Percentiles rank a stretch among this genome's conserved stretches.
These are phyloP conservation scores for Trichosurus vulpecula DNA, from an alignment of 2,797 vertebrate genomes.

Conservation along the genomic window DNA sequence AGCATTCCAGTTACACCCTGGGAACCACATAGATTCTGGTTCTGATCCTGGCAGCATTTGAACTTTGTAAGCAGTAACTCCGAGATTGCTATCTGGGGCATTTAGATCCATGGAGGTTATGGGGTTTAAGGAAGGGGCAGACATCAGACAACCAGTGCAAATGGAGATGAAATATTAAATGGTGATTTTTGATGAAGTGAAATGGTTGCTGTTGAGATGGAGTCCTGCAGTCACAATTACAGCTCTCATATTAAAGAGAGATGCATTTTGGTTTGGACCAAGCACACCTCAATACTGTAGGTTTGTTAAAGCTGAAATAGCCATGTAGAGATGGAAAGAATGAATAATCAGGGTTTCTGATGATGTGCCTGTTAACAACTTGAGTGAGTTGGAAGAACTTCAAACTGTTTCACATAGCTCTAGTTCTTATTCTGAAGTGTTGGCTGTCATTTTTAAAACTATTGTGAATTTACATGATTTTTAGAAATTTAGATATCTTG, in stretches of 20 bases:
- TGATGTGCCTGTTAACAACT: constrained; percentile 21
- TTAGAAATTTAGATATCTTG: constrained; percentile 25
- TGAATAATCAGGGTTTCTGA: not conserved
- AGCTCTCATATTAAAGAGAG: not conserved
- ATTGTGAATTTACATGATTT: constrained; percentile 27
- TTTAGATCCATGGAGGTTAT: not conserved
- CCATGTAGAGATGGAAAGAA: not conserved
- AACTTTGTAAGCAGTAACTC: not conserved
- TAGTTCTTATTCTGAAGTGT: not conserved
- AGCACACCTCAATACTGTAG: not conserved
- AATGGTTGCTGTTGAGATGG: constrained; percentile 5
- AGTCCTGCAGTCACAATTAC: constrained; percentile 25
- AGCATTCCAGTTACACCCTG: not conserved
- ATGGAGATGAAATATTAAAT: constrained; percentile 6
- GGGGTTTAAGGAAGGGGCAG: not conserved
- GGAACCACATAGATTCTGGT: not conserved
- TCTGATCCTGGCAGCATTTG: constrained; percentile 28
- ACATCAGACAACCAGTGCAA: not conserved
- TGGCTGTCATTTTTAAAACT: constrained; percentile 22
- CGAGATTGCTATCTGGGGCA: not conserved
- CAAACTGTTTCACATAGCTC: constrained; percentile 16
- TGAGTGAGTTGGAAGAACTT: constrained; percentile 12
- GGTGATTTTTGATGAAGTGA: constrained; percentile 24
- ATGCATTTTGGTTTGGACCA: constrained; percentile 1
- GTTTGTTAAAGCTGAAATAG: not conserved